Conservation (phyloP, 2,797 vertebrate species). For the Pygocentrus nattereri region DNA sequence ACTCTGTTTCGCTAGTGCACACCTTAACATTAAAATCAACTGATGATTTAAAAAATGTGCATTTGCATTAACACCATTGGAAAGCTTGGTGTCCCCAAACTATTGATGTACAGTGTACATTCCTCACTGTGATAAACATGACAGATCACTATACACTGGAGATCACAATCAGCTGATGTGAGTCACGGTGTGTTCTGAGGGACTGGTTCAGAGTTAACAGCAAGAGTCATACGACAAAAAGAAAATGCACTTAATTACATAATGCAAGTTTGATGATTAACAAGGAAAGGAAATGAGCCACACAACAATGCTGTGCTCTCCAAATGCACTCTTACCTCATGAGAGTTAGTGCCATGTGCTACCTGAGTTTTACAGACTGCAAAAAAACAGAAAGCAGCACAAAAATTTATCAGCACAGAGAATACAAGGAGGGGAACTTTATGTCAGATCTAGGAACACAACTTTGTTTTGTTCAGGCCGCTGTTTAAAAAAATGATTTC, state of each 20-base stretch:
- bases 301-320: slow-evolving; percentile 51
- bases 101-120: neutral
- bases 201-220: neutral
- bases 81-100: neutral
- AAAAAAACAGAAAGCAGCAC: slow-evolving; percentile 48
- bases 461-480: neutral
- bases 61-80: neutral
- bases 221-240: neutral
- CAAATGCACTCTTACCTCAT: slow-evolving; percentile 87
- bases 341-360: slow-evolving; percentile 97
- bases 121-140: neutral
- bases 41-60: neutral
- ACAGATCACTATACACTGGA: neutral
- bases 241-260: slow-evolving; percentile 13
- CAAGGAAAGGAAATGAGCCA: slow-evolving; percentile 13
- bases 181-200: slow-evolving; percentile 33
- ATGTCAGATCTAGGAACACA: neutral
- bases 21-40: neutral
- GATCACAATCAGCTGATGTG: neutral
- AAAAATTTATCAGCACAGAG: neutral
- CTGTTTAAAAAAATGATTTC: too few species aligned
- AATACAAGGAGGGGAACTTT: neutral
- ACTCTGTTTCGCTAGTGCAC: neutral
- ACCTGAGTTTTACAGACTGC: slow-evolving; percentile 99
- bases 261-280: slow-evolving; percentile 24